Evolutionary conservation across 2,797 vertebrate species (phyloP), one percentile per base, ranked within the genome.

Genomic region (Gallinago solitaria): DNA sequence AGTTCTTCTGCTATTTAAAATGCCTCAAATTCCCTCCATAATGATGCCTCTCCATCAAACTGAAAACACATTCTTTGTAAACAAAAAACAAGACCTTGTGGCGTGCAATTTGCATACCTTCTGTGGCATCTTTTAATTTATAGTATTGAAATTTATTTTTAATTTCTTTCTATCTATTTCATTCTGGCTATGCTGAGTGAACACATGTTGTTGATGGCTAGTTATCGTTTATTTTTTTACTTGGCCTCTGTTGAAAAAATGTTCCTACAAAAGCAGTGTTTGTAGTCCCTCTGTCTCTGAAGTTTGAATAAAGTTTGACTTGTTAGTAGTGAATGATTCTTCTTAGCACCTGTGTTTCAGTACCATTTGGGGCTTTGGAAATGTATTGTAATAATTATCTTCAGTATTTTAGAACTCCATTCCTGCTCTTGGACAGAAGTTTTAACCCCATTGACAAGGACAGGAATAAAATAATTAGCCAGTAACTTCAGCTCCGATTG

Each of bases 61-160:
- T 93, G 86, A 87, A 96, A 95, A 95, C 90, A 94, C 54, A 41
- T 82, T 95, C 93, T 95, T 94, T 75, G 85, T 96, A 95, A 97
- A 97, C 93, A 97, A 95, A 96, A 97, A 89, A 4, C 91, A 91
- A 96, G 96, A 93, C 95, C 96, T 96, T 95, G 91, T 94, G 90
- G 92, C 21, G 11, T 87, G 80, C 74, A 75, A 95, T 97, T 96
- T 97, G 90, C 95, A 96, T 96, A 95, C 85, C 93, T 96, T 97
- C 93, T 96, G 95, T 95, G 94, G 76, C 90, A 95, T 96, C 97
- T 96, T 97, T 94, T 92, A 93, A 76, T 95, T 96, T 95, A 59
- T 92, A 96, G 97, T 97, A 97, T 96, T 97, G 97, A 97, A 97
- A 97, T 92, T 95, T 96, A 68, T 95, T 96, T 96, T 96, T 97